These are phyloP conservation scores for Catostylus mosaicus DNA, from an alignment of 30 jellyfish, hydroid and myxozoan genomes.

Conservation along the genomic window DNA sequence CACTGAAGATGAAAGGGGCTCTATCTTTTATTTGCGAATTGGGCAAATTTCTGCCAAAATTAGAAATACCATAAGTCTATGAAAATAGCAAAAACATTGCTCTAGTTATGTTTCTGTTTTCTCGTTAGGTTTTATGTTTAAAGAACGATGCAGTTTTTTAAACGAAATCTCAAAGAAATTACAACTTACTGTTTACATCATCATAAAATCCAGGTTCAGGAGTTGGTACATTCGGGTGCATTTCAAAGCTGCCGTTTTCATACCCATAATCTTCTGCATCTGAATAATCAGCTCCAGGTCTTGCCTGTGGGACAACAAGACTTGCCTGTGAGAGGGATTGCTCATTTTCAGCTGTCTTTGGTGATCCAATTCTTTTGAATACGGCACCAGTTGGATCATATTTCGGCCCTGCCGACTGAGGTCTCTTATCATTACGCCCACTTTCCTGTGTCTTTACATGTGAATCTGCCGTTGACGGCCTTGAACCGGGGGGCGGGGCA, in stretches of 20 bases:
- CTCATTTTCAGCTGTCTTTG: not conserved
- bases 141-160: too few species aligned
- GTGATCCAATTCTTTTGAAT: not conserved
- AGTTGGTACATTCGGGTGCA: constrained; percentile 60
- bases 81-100: too few species aligned
- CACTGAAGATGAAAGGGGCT: too few species aligned
- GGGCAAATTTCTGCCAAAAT: too few species aligned
- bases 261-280: not conserved
- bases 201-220: constrained; percentile 22
- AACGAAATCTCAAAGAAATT: too few species aligned
- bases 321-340: not conserved
- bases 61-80: too few species aligned
- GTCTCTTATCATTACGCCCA: not conserved
- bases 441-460: not conserved
- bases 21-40: too few species aligned
- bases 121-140: too few species aligned
- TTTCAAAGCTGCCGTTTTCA: not conserved
- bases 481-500: constrained; percentile 19
- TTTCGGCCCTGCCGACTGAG: constrained; percentile 38
- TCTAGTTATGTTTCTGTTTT: too few species aligned
- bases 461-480: constrained; percentile 30
- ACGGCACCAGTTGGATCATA: constrained; percentile 8
- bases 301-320: constrained; percentile 19
- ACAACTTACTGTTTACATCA: not conserved
- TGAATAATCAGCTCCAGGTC: not conserved